Base-by-base conservation (phyloP, 1,140 invertebrate genomes). In the Dermatophagoides farinae region DNA sequence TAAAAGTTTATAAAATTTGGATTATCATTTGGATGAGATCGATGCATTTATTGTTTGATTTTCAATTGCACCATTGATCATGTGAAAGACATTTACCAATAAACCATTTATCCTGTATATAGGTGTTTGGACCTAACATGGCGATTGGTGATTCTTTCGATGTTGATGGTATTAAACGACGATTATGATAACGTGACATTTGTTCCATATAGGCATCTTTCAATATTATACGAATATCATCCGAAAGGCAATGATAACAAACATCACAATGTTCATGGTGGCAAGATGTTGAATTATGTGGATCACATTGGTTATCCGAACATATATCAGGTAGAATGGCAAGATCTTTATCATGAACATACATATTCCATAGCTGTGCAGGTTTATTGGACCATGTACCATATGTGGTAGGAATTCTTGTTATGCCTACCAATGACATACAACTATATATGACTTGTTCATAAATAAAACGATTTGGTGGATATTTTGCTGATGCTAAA, bases 371-470 rank as follows among this genome's bases (percentile, higher is more conserved):
- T 20, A 38, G 14, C 57, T 61, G 58, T 65, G 68, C 0, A 60
- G 11, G 18, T 18, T 1, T n/a, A 23, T 40, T 64, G 25, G 37
- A 23, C 23, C 22, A 63, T 22, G 20, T 37, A 51, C 66, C 67
- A 64, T 67, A 67, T 52, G 64, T 65, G 44, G 61, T 52, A 44
- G 77, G 70, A 50, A 76, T 73, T 66, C 76, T 73, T 1, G 75
- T 78, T 4, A 95, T 70, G 0, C 90, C 88, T n/a, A 86, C 79
- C 10, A 96, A 67, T 41, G 80, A 77, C 38, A 97, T 80, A 43
- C 90, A 68, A 71, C 85, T 92, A 68, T 82, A 91, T 5, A 97
- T 66, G 4, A 97, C 84, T 75, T 96, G 89, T 68, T 96, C 86
- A 65, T 97, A 97, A 0, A 97, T 70, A 11, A 88, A 69, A 61